Evolutionary conservation across 2,888 invertebrate genomes (phyloP).

Genomic region (Archips xylosteana): DNA sequence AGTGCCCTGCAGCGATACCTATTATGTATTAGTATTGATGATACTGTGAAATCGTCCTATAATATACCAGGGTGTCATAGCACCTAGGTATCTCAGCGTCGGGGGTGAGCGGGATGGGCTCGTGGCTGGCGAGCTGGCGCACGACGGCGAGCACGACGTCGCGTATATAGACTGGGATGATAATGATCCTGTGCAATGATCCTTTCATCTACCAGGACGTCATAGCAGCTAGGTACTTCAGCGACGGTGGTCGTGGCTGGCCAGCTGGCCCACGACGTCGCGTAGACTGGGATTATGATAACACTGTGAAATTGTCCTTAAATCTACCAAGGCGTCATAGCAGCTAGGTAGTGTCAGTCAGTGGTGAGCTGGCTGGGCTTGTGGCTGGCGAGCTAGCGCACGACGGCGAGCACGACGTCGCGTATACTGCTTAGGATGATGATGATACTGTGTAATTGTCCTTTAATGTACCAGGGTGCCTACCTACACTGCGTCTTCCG

Average conservation of each 20-base stretch:
- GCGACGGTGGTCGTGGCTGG: slow-evolving; percentile 94
- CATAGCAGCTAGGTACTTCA: slow-evolving; percentile 85
- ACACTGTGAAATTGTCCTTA: too few relatives aligned
- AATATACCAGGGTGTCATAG: slow-evolving; percentile 13
- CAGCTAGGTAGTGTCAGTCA: slow-evolving; percentile 89
- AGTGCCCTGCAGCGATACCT: too few relatives aligned
- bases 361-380: slow-evolving; percentile 94
- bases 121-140: slow-evolving; percentile 92
- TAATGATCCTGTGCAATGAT: too few relatives aligned
- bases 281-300: too few relatives aligned
- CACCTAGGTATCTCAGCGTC: slow-evolving; percentile 90
- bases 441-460: too few relatives aligned
- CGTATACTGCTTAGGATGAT: slow-evolving; percentile 55
- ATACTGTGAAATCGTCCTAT: too few relatives aligned
- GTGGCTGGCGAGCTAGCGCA: slow-evolving; percentile 92
- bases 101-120: slow-evolving; percentile 93
- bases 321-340: slow-evolving; percentile 11
- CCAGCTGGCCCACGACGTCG: slow-evolving; percentile 82
- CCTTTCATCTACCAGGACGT: too few relatives aligned
- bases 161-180: slow-evolving; percentile 56
- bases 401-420: slow-evolving; percentile 93
- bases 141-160: slow-evolving; percentile 94
- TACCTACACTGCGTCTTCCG: too few relatives aligned
- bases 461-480: too few relatives aligned
- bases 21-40: too few relatives aligned